Conservation (phyloP, 2,113 vertebrate genomes). For the Todiramphus chloris region DNA sequence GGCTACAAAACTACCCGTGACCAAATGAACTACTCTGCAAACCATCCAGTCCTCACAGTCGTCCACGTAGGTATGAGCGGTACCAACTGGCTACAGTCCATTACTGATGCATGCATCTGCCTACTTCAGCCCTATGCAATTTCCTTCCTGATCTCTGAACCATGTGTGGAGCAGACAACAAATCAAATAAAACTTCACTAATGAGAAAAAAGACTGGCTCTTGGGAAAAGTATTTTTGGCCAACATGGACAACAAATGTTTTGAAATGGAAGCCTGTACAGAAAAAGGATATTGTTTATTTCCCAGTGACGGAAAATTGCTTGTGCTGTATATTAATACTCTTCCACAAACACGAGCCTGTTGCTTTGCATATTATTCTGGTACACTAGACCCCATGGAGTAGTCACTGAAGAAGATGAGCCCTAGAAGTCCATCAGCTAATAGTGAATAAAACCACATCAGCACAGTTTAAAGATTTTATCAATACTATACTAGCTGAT, state of each 20-base stretch:
- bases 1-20: background rate
- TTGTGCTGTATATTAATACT: background rate
- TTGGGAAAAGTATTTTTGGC: background rate
- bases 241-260: background rate
- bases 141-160: background rate
- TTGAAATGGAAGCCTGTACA: background rate
- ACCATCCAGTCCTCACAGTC: background rate
- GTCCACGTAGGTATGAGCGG: fast-evolving
- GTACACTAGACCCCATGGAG: background rate
- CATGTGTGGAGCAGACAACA: background rate
- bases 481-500: background rate
- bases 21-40: background rate
- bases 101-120: background rate
- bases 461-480: background rate
- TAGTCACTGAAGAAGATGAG: background rate
- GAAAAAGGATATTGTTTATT: background rate
- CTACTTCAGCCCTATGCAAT: background rate
- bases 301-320: background rate
- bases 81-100: background rate
- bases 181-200: background rate
- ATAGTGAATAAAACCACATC: background rate
- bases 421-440: background rate
- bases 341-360: background rate
- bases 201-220: background rate
- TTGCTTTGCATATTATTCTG: background rate